These are phyloP conservation scores for Protophormia terraenovae DNA, from an alignment of 2,888 invertebrate species.

Conservation along the genomic window DNA sequence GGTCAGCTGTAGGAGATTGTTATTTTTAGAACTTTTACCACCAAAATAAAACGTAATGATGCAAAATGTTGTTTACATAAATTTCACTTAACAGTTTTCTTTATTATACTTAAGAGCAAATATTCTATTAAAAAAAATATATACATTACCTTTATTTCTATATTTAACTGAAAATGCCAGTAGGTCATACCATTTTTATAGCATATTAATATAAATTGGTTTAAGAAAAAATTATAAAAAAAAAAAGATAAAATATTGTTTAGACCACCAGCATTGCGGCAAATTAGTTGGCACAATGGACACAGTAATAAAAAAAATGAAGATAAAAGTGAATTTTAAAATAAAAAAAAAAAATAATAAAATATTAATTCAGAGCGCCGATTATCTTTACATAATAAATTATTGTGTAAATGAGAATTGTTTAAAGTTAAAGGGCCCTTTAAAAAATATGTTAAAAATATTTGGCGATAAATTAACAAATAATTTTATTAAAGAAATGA, in stretches of 20 bases:
- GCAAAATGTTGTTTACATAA: slow-evolving; percentile 37
- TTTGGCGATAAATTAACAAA: too few relatives aligned
- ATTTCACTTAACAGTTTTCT: slow-evolving; percentile 26
- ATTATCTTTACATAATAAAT: not conserved
- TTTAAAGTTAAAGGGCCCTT: too few relatives aligned
- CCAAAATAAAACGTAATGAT: slow-evolving; percentile 10
- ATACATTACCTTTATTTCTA: slow-evolving; percentile 23
- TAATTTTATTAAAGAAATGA: too few relatives aligned
- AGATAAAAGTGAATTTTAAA: slow-evolving; percentile 50
- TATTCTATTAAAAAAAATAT: not conserved
- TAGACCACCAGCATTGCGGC: slow-evolving; percentile 52
- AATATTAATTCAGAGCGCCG: slow-evolving; percentile 1
- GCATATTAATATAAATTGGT: slow-evolving; percentile 27
- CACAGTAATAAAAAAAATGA: slow-evolving; percentile 5
- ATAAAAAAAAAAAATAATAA: too few relatives aligned
- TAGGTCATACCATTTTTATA: not conserved
- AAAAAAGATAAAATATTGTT: not conserved
- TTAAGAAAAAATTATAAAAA: not conserved
- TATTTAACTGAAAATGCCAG: not conserved
- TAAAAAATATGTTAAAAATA: too few relatives aligned
- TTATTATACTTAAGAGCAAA: not conserved
- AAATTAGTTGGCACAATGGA: slow-evolving; percentile 49
- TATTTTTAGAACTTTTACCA: slow-evolving; percentile 22
- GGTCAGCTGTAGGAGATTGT: slow-evolving; percentile 1
- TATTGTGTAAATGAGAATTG: too few relatives aligned